Evolutionary conservation across 2,113 vertebrate species (phyloP), one percentile per base, ranked within the genome.

Genomic region (Bothrops jararaca): DNA sequence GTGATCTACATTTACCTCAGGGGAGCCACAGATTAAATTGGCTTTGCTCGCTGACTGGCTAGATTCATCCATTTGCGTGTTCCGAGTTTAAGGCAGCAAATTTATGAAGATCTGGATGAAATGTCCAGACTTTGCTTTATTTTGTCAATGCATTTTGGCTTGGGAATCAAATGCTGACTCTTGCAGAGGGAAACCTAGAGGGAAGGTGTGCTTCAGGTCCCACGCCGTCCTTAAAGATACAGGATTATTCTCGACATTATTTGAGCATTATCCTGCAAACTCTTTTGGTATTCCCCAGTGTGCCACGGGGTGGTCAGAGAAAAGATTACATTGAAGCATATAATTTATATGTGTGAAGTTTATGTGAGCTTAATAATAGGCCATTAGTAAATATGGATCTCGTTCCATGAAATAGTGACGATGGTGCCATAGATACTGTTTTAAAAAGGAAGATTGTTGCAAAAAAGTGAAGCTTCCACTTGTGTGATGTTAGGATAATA

Each of bases 11-110:
- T 97, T 98, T 98, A 98, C 98, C 98, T 98, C 98, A 97, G 98
- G 98, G 98, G 98, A 98, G 97, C 97, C 97, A 96, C 97, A 98
- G 98, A 98, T 98, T 98, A 98, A 98, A 99, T 98, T 98, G 98
- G 97, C 98, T 98, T 98, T 97, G 98, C 98, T 98, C 97, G 97
- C 97, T 98, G 98, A 97, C 93, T 95, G 97, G 97, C 97, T 88
- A 94, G 97, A 97, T 98, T 97, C 97, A 93, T 98, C 97, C 97
- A 96, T 98, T 97, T 97, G 97, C 97, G 96, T 95, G 95, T 96
- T 95, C 91, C 96, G 97, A 97, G 93, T 97, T 97, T 98, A 96
- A 97, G 95, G 95, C 92, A 97, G 95, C 95, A 96, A 96, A 97
- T 97, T 90, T 96, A 98, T 97, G 97, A 97, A 97, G 97, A 98